Base-by-base conservation (phyloP, 2,797 vertebrate genomes). In the Hirundo rustica region DNA sequence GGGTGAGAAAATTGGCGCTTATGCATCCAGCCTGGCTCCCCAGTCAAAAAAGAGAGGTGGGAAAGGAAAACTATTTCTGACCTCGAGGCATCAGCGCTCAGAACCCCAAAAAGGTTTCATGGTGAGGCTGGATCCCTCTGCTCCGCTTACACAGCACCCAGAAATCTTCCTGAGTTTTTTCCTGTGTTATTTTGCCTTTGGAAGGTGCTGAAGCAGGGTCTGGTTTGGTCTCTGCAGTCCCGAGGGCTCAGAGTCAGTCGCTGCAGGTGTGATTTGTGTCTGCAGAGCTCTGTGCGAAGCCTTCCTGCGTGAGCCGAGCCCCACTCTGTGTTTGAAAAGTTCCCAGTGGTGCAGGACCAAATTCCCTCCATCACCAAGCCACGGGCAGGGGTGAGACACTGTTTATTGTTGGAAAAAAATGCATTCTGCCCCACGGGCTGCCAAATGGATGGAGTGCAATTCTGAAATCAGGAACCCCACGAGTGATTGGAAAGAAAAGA, bases 131-230 rank as follows among this genome's bases (percentile, higher is more conserved):
- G 27, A 25, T 34, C 45, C 26, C 55, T 70, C 50, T 76, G 27
- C 57, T 45, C 10, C 0, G 1, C 15, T 29, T 30, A 3, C n/a
- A 4, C n/a, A 83, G 40, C 10, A 3, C n/a, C 53, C 44, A 40
- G 36, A 30, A 70, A 32, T 13, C 57, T 7, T 10, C 50, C 20
- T 10, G 70, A 22, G 72, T 11, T 38, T 12, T 38, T 38, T 38
- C 38, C 38, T 12, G 38, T 38, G 38, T 38, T 38, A 38, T 38
- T 38, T 12, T 42, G 38, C 38, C 29, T 66, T 53, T 18, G 48
- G 68, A 9, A 88, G 57, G 67, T 1, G 40, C 76, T 53, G 79
- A 5, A 16, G 10, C 0, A 5, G 36, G 45, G 19, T 20, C 30
- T 75, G 73, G 60, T 18, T 42, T 73, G 81, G 60, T 54, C 23